A percentile compares a stretch with the other conserved stretches of the same genome.
phyloP scores from a whole-genome alignment of 2,113 vertebrate genomes.

The Centropus bengalensis region DNA sequence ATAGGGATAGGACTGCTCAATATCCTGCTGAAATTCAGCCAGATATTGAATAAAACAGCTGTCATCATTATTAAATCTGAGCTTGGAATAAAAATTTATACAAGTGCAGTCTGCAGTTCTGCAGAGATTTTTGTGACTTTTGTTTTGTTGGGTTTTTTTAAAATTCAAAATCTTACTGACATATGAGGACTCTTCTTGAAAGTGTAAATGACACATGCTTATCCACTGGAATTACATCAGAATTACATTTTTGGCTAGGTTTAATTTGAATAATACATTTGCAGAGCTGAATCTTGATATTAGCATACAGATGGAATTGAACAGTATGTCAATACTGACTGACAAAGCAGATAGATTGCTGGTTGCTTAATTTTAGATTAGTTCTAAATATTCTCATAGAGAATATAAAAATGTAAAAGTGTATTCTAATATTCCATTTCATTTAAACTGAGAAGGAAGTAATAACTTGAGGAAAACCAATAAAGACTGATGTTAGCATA shows the following conservation, averaged over 20 bases:
- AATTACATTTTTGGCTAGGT: slow-evolving; percentile 50
- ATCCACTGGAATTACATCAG: slow-evolving; percentile 45
- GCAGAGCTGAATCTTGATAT: slow-evolving; percentile 66
- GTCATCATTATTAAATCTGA: slow-evolving; percentile 5
- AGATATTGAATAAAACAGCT: not conserved
- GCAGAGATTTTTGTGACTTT: not conserved
- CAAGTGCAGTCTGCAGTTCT: not conserved
- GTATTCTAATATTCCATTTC: slow-evolving; percentile 73
- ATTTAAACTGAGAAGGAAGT: slow-evolving; percentile 72
- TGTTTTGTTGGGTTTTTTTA: not conserved
- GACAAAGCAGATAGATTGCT: slow-evolving; percentile 69
- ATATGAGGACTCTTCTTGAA: not conserved
- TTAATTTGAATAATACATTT: slow-evolving; percentile 68
- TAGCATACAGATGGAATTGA: slow-evolving; percentile 77
- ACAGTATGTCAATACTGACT: slow-evolving; percentile 73
- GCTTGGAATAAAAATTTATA: slow-evolving; percentile 8
- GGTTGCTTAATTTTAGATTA: slow-evolving; percentile 67
- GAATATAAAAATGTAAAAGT: slow-evolving; percentile 71
- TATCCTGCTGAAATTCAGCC: not conserved
- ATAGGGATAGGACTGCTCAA: not conserved
- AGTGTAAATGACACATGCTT: slow-evolving; percentile 48
- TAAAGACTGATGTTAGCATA: slow-evolving; percentile 39
- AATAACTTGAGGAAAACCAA: slow-evolving; percentile 72
- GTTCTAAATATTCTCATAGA: slow-evolving; percentile 61
- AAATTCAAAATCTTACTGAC: slow-evolving; percentile 31